phyloP scores from a whole-genome alignment of 2,113 vertebrate genomes.

The Raphicerus campestris region DNA sequence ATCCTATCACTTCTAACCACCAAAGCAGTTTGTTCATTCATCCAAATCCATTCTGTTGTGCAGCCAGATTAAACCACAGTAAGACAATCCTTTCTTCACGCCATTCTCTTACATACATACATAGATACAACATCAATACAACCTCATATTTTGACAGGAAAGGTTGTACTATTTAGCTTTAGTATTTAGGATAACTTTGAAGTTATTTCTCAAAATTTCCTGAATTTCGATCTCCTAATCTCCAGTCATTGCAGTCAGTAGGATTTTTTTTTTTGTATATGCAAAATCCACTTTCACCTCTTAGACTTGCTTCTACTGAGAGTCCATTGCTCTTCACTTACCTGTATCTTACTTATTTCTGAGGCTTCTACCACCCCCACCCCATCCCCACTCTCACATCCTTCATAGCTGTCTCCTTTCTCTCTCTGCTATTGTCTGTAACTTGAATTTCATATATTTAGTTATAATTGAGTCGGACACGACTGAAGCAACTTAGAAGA shows the following conservation, averaged over 20 bases:
- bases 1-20: not conserved
- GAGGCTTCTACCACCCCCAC: too few species aligned
- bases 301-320: not conserved
- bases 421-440: not conserved
- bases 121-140: not conserved
- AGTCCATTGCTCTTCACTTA: not conserved
- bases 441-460: not conserved
- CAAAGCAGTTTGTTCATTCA: not conserved
- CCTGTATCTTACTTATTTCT: not conserved
- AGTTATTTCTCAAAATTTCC: not conserved
- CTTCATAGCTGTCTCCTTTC: not conserved
- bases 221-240: not conserved
- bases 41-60: not conserved
- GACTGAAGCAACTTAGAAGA: not conserved
- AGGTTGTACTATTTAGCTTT: not conserved
- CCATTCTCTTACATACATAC: not conserved
- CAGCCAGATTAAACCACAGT: not conserved
- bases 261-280: not conserved
- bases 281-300: not conserved
- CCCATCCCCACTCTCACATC: too few species aligned
- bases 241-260: not conserved
- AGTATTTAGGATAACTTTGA: not conserved
- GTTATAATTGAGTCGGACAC: not conserved
- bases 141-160: not conserved
- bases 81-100: not conserved